Base-by-base conservation (phyloP, 2,888 invertebrate genomes). In the Drosophila neonasuta region DNA sequence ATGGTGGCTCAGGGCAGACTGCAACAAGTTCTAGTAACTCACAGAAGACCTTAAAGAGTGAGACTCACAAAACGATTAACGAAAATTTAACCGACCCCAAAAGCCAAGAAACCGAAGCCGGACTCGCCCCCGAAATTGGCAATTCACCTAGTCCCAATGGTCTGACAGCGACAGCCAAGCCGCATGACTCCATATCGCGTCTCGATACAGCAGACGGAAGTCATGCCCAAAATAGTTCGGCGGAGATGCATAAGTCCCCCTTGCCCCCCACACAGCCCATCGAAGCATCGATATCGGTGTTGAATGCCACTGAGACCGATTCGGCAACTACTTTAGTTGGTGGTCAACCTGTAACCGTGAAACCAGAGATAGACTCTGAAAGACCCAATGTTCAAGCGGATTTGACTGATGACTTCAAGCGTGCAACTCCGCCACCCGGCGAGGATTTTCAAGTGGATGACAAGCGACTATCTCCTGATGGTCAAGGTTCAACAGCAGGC, bases 291-390 rank as follows among this genome's bases (percentile, higher is more conserved):
- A 90, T 91, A n/a, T 90, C 89, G 3, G 89, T 91, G 2, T 41
- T 90, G 15, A 89, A 89, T 67, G 65, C 79, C 2, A 50, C 57
- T n/a, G 77, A 63, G 17, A 74, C 62, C 63, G 77, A 54, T 41
- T 72, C 79, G 45, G 76, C 87, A 48, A 74, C 83, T 55, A 85
- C 87, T 80, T 83, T 92, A 44, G 88, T 93, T 70, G 89, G 89
- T 86, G 87, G 39, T 74, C 88, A 88, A 83, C 84, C 89, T 80
- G 92, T 93, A 36, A 92, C 92, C 80, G 93, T 92, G 15, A 93
- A 93, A 64, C 92, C 93, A 44, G 93, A 94, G 69, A 92, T 93
- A 13, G 94, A 94, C 83, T 92, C 93, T 66, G 93, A 93, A 79
- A 93, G 93, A 89, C 93, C 93, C 8, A 93, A 94, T 82, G 83